Evolutionary conservation across 2,113 vertebrate genomes (phyloP).

Genomic region (Passer montanus): DNA sequence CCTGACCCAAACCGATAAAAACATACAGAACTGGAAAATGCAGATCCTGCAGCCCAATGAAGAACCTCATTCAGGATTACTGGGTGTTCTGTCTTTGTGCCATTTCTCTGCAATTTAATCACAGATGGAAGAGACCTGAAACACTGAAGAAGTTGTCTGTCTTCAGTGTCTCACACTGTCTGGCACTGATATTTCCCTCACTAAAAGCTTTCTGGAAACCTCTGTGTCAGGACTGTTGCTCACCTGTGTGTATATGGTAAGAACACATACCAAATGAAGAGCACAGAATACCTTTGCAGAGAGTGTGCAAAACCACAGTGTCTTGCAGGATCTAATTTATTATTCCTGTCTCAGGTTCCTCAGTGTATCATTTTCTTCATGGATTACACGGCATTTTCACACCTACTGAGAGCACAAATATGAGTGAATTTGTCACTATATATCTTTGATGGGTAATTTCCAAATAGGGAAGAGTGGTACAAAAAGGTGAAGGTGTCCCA

Average conservation of each 20-base stretch:
- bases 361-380: background rate
- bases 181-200: background rate
- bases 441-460: background rate
- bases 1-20: background rate
- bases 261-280: background rate
- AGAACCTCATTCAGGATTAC: background rate
- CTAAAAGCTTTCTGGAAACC: background rate
- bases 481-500: background rate
- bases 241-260: background rate
- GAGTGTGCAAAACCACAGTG: accelerated
- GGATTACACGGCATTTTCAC: background rate
- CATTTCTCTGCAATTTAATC: background rate
- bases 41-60: background rate
- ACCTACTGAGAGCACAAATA: background rate
- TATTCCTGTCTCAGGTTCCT: background rate
- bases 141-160: background rate
- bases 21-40: background rate
- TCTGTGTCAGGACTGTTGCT: background rate
- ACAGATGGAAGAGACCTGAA: background rate
- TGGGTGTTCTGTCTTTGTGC: background rate
- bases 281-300: background rate
- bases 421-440: background rate
- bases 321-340: background rate
- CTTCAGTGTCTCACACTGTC: background rate
- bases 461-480: background rate